Evolutionary conservation across 2,797 vertebrate genomes (phyloP).

Genomic region (Aphelocoma californica): DNA sequence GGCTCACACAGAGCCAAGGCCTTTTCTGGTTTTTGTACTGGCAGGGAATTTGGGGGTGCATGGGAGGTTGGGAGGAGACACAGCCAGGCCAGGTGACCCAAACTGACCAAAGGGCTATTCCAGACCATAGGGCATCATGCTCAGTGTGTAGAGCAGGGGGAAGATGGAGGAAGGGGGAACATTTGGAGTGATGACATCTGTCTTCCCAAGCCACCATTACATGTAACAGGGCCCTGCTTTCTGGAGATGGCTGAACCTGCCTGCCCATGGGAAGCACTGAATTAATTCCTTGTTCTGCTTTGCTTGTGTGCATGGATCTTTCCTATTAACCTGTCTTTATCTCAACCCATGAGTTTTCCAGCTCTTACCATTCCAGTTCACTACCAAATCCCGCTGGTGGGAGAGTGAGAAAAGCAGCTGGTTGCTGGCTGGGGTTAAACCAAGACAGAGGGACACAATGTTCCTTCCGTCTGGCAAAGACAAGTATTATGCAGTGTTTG

Average conservation of each 20-base stretch:
- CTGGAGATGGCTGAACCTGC: not conserved
- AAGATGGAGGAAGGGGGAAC: not conserved
- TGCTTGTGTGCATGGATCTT: not conserved
- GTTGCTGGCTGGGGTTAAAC: not conserved
- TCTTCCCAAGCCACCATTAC: not conserved
- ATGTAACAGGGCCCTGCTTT: not conserved
- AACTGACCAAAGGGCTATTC: not conserved
- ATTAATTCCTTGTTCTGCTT: not conserved
- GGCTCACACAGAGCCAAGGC: not conserved
- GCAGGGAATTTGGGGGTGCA: not conserved
- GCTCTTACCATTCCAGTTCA: not conserved
- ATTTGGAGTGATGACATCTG: not conserved
- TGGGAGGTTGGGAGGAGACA: not conserved
- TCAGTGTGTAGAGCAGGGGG: not conserved
- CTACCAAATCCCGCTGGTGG: not conserved
- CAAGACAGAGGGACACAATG: not conserved
- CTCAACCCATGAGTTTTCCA: not conserved
- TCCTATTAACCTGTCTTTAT: not conserved
- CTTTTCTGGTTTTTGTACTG: not conserved
- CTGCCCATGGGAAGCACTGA: not conserved
- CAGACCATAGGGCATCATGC: not conserved
- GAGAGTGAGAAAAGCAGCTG: not conserved
- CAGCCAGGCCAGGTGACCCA: not conserved
- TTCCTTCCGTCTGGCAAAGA: not conserved
- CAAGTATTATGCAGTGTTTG: constrained; percentile 1